Evolutionary conservation across 1,140 invertebrate species (phyloP).

Genomic region (Papilio xuthus): DNA sequence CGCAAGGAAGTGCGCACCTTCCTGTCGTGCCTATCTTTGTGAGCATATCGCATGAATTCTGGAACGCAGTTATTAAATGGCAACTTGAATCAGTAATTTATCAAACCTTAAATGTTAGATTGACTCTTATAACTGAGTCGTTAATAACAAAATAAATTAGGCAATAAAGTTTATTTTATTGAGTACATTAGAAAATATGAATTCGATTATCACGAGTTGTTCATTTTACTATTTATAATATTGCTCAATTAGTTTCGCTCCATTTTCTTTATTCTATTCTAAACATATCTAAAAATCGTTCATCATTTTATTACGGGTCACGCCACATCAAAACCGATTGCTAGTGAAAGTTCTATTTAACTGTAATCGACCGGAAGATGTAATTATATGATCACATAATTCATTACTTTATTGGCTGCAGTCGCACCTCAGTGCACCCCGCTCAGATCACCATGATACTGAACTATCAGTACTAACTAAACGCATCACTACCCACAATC

Average conservation of each 20-base stretch:
- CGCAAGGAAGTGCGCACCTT: slow-evolving; percentile 45
- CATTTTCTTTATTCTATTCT: background rate
- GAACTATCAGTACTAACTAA: background rate
- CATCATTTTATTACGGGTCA: slow-evolving; percentile 11
- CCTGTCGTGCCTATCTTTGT: slow-evolving; percentile 39
- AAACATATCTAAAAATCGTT: slow-evolving; percentile 9
- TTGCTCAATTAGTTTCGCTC: slow-evolving; percentile 3
- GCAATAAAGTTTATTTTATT: background rate
- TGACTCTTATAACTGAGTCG: background rate
- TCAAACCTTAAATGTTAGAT: background rate
- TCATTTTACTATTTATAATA: background rate
- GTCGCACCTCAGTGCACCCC: background rate
- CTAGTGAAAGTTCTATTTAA: slow-evolving; percentile 6
- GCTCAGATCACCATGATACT: slow-evolving; percentile 1
- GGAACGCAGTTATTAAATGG: background rate
- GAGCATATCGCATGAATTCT: background rate
- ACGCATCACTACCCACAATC: background rate
- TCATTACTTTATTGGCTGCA: slow-evolving; percentile 15
- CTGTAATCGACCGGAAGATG: slow-evolving; percentile 2
- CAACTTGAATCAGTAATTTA: background rate
- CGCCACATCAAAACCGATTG: background rate
- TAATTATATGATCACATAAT: slow-evolving; percentile 21
- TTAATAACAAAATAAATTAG: background rate
- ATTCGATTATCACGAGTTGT: background rate
- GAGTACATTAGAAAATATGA: background rate